phyloP scores from a whole-genome alignment of 2,888 invertebrate genomes.

The Beris morrisii region DNA sequence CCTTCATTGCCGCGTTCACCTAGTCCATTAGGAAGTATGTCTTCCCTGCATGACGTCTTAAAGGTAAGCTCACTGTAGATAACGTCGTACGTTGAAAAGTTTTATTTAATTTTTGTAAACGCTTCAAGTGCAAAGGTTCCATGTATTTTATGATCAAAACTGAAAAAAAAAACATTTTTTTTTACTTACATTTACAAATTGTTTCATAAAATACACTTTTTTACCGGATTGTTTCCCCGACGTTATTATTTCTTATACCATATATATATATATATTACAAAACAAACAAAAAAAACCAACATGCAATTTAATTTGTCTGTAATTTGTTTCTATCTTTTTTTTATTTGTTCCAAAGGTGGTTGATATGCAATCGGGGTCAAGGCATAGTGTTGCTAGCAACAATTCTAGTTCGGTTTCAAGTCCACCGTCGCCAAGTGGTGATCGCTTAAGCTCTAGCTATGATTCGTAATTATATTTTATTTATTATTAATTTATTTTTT shows the following conservation, averaged over 20 bases:
- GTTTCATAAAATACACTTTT: background rate
- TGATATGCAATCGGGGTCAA: conserved; percentile 43
- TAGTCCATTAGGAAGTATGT: conserved; percentile 75
- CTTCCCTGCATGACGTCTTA: conserved; percentile 72
- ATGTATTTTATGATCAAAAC: background rate
- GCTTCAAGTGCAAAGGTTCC: background rate
- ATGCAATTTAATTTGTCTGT: no score
- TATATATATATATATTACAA: no score
- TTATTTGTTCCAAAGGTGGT: conserved; percentile 39
- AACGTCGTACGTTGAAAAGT: background rate
- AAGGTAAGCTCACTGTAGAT: conserved; percentile 52
- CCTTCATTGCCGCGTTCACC: conserved; percentile 65
- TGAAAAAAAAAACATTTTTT: background rate
- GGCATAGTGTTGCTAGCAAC: conserved; percentile 44
- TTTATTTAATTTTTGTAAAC: background rate
- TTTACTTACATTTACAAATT: background rate
- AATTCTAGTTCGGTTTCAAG: conserved; percentile 43
- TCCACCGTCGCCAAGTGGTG: conserved; percentile 43
- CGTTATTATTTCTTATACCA: no score
- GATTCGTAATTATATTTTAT: conserved; percentile 41
- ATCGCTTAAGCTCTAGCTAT: conserved; percentile 44
- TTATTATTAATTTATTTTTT: conserved; percentile 8
- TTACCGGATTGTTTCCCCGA: background rate
- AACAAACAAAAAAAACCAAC: no score
- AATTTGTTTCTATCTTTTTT: background rate